Conservation (phyloP, 2,797 vertebrate species). For the Tamandua tetradactyla region DNA sequence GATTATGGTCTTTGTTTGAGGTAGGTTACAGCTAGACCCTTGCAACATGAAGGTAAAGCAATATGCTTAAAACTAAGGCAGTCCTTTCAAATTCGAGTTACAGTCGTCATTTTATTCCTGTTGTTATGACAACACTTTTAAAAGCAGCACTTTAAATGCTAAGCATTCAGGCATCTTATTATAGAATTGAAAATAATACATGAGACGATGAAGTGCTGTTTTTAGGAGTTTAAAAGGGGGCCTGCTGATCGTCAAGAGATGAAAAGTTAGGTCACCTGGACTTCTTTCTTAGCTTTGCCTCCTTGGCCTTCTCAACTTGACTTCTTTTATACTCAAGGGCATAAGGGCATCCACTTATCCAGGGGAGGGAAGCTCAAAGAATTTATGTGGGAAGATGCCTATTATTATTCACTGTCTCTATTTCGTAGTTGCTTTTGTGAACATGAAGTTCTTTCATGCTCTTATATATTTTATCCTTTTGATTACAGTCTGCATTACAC, state of each 20-base stretch:
- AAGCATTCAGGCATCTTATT: constrained; percentile 54
- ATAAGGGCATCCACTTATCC: not conserved
- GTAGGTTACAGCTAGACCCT: not conserved
- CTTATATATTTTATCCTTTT: not conserved
- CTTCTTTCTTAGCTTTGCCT: not conserved
- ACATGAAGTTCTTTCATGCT: not conserved
- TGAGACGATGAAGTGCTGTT: not conserved
- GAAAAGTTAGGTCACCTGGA: not conserved
- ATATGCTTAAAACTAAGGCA: not conserved
- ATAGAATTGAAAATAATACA: constrained; percentile 38
- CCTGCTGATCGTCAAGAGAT: not conserved
- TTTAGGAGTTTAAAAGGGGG: not conserved
- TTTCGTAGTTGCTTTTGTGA: not conserved
- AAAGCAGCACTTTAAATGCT: constrained; percentile 63
- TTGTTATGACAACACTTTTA: constrained; percentile 78
- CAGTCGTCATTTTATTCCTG: constrained; percentile 57
- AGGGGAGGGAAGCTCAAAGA: not conserved
- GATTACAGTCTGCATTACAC: not conserved
- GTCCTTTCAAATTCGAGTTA: constrained; percentile 4
- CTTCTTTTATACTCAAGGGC: not conserved
- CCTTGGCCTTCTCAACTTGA: not conserved
- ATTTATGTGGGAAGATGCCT: not conserved
- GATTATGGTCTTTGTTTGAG: not conserved
- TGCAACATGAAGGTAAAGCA: not conserved
- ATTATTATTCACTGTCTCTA: not conserved